Evolutionary conservation across 2,888 invertebrate genomes (phyloP).

Genomic region (Andrena dorsata): DNA sequence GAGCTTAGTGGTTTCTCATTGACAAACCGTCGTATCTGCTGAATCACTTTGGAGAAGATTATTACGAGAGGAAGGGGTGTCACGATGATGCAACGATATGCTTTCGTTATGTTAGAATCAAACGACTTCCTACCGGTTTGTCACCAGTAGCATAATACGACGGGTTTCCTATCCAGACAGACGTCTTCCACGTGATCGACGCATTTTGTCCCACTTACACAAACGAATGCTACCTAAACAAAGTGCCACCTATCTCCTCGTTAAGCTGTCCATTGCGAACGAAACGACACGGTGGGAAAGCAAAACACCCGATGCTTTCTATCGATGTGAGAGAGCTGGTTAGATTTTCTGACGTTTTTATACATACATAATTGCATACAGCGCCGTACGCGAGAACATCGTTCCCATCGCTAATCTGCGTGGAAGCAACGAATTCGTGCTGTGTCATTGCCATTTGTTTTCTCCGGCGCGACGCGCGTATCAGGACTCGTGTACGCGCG

Average conservation of each 20-base stretch:
- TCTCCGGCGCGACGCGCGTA: neutral
- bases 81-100: neutral
- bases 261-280: neutral
- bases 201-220: neutral
- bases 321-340: neutral
- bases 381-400: neutral
- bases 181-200: neutral
- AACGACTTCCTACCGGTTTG: neutral
- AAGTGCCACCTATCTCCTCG: neutral
- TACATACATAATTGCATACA: neutral
- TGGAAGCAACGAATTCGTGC: neutral
- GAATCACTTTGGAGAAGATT: neutral
- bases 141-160: neutral
- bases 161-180: neutral
- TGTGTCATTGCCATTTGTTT: conserved; percentile 13
- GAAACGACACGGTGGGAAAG: neutral
- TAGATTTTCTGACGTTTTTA: neutral
- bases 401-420: conserved; percentile 11
- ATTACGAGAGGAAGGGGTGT: neutral
- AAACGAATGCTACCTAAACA: neutral
- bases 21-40: too few species aligned
- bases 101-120: neutral
- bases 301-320: neutral
- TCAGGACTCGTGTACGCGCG: neutral
- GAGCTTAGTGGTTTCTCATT: too few species aligned